Conservation (phyloP, 2,888 invertebrate genomes). For the Nephrotoma flavescens region DNA sequence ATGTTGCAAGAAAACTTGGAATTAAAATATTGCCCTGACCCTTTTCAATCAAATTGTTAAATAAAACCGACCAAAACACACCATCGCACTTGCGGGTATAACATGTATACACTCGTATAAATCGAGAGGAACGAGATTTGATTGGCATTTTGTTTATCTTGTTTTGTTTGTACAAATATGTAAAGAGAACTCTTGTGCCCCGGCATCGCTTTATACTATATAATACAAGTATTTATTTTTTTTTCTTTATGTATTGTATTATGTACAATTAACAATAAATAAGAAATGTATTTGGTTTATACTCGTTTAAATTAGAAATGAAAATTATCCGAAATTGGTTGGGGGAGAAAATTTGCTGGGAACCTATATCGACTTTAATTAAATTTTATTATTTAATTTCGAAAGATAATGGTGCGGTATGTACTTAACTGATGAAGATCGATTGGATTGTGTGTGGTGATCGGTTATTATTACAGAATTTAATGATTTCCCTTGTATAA, state of each 20-base stretch:
- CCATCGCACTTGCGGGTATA: neutral
- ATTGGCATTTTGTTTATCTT: neutral
- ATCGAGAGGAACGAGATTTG: neutral
- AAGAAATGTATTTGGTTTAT: neutral
- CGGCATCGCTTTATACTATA: neutral
- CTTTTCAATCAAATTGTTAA: neutral
- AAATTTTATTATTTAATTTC: neutral
- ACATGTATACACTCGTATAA: neutral
- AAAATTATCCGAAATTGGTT: neutral
- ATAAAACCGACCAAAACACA: neutral
- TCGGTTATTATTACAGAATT: neutral
- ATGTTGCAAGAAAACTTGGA: neutral
- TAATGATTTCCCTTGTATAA: too few relatives aligned
- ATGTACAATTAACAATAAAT: neutral
- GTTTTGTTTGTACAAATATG: neutral
- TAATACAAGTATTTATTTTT: neutral
- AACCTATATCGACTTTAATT: neutral
- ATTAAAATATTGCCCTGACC: neutral
- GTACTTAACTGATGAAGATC: neutral
- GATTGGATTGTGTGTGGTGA: neutral
- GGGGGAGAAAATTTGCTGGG: neutral
- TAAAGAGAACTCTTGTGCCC: neutral
- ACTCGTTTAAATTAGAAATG: neutral
- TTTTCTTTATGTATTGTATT: too few relatives aligned
- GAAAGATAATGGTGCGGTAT: neutral